A percentile compares a stretch with the other conserved stretches of the same genome.
Conservation (phyloP, 2,113 vertebrate genomes). For the Empidonax traillii region DNA sequence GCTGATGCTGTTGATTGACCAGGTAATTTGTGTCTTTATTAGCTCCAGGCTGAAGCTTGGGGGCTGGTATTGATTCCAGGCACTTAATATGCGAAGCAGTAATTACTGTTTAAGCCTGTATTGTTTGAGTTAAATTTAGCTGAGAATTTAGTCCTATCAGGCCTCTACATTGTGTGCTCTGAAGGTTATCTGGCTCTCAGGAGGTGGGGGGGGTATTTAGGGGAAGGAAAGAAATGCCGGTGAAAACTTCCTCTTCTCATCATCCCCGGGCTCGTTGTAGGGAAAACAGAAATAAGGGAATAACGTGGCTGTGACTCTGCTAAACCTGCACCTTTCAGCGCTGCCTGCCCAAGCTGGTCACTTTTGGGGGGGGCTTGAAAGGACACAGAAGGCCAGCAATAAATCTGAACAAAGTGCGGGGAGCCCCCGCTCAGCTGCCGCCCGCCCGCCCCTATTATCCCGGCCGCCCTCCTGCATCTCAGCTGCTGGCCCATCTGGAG, state of each 20-base stretch:
- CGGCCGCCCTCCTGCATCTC: slow-evolving; percentile 35
- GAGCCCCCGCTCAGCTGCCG: slow-evolving; percentile 25
- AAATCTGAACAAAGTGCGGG: slow-evolving; percentile 31
- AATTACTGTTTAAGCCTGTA: neutral
- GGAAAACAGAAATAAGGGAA: neutral
- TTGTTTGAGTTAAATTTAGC: slow-evolving; percentile 42
- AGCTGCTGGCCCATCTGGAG: slow-evolving; percentile 79
- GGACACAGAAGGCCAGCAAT: neutral
- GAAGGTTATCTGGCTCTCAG: slow-evolving; percentile 28
- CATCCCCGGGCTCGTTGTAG: neutral
- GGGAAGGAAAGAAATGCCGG: neutral
- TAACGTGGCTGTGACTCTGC: accelerated
- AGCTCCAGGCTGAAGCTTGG: neutral
- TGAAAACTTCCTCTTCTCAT: slow-evolving; percentile 30
- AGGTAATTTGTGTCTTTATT: neutral
- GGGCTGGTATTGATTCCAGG: neutral
- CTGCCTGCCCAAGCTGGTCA: neutral
- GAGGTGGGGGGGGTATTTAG: neutral
- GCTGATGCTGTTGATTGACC: neutral
- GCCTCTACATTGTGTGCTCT: neutral
- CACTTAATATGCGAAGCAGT: neutral
- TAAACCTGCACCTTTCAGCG: neutral
- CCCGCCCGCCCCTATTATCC: slow-evolving; percentile 16
- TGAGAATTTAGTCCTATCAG: neutral
- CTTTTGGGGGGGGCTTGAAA: neutral